Evolutionary conservation across 2,888 invertebrate genomes (phyloP), one percentile per base, ranked within the genome.

Genomic region (Pristionchus maxplancki): DNA sequence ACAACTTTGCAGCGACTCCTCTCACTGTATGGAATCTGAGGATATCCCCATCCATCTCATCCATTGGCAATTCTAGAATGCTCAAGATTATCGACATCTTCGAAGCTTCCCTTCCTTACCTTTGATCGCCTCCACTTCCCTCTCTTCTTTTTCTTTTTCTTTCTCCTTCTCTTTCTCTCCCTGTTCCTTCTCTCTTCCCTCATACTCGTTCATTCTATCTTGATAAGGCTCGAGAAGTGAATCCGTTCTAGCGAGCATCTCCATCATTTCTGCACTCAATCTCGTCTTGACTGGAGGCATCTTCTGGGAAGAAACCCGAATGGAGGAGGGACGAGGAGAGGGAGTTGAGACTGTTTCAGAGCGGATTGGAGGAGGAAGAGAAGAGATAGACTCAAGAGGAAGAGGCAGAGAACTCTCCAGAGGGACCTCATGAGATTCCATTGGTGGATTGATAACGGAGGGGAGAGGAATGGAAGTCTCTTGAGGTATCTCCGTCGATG

Each of bases 21-120:
- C 44, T 40, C 78, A 78, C 44, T 44, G 78, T 28, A 50, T 53
- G 82, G 82, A 48, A 82, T 82, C 50, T 15, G 31, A 82, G 31
- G 5, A 48, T 31, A 24, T 67, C 31, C 20, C 31, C 31, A 34
- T 67, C 67, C 15, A 17, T 67, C 9, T 67, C 67, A 67, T 31
- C 20, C 11, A 67, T 67, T 1, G 67, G 31, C 13, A 31, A 9
- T 34, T 67, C 67, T 67, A 34, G 6, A 67, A 67, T 31, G 5
- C 13, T 34, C 13, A 28, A 34, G 8, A 17, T 13, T 13, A 67
- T 15, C 1, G 5, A 34, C 34, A 67, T 5, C 24, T 6, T 13
- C 0, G 1, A 17, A 15, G 64, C 31, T 34, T 6, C 67, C 31
- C 15, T 34, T 34, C 11, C 67, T 34, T 24, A 67, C 67, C 67